phyloP scores from a whole-genome alignment of 1,140 invertebrate genomes.

The Mycetomoellerius zeteki region DNA sequence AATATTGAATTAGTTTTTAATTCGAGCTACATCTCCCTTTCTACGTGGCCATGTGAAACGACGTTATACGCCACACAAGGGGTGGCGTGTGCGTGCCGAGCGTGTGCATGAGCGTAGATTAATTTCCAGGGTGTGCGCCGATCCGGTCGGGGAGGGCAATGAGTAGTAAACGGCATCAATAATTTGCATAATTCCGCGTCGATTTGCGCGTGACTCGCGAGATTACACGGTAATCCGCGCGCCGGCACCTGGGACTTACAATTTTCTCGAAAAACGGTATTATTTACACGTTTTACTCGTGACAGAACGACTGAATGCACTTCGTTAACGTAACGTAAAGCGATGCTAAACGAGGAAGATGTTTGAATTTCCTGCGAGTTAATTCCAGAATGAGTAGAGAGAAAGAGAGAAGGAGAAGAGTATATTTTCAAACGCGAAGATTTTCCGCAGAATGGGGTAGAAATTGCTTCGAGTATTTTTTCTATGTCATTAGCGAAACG shows the following conservation, averaged over 20 bases:
- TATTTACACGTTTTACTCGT: constrained; percentile 22
- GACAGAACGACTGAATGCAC: neutral
- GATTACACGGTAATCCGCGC: constrained; percentile 48
- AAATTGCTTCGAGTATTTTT: neutral
- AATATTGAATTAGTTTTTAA: constrained; percentile 83
- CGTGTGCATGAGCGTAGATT: constrained; percentile 60
- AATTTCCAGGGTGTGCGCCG: constrained; percentile 45
- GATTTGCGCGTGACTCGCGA: constrained; percentile 37
- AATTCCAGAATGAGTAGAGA: neutral
- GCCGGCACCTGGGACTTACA: constrained; percentile 28
- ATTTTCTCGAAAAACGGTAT: constrained; percentile 50
- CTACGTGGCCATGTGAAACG: constrained; percentile 13
- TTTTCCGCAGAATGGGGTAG: neutral
- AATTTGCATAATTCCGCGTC: constrained; percentile 66
- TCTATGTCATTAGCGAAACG: neutral
- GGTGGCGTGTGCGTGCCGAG: constrained; percentile 40
- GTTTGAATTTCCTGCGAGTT: neutral
- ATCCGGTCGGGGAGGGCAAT: constrained; percentile 20
- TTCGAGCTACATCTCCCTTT: constrained; percentile 58
- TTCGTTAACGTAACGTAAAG: neutral
- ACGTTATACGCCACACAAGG: neutral
- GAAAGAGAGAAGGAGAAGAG: neutral
- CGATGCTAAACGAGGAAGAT: constrained; percentile 9
- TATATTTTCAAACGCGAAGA: neutral
- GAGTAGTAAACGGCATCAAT: constrained; percentile 47